Base-by-base conservation (phyloP, 1,140 invertebrate species). In the Caligus rogercresseyi region DNA sequence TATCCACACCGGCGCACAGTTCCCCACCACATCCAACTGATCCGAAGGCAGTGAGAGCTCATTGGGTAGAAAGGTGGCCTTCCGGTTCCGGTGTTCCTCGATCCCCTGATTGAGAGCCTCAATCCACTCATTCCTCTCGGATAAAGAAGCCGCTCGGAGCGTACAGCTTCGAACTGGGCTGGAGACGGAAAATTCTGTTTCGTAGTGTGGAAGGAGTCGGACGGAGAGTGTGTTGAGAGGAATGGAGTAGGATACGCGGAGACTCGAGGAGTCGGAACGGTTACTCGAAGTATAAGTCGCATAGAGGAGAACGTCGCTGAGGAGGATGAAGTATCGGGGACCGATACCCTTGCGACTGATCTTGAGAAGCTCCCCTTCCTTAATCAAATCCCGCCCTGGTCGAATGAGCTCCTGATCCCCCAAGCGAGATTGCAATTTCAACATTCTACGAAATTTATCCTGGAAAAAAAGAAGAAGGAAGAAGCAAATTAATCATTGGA, bases 261-360 rank as follows among this genome's bases (percentile, higher is more conserved):
- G 57, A 3, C 26, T 83, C 71, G 73, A 81, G 77, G 64, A 81
- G 72, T 75, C 79, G 77, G 68, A 81, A 1, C 61, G 43, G 18
- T 51, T 23, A 24, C 18, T 15, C 19, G 43, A 68, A 73, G 70
- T 61, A 73, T 78, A 70, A 67, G 78, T 73, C 67, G 83, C 78
- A 74, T 83, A 80, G 62, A 85, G 70, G 26, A 86, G 73, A 64
- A 81, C 78, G 73, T 86, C 83, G 70, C 78, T 84, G 69, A 85
- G 80, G 82, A 84, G 71, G 18, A 75, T 74, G 65, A 71, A 67
- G 70, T 79, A 81, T 67, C 83, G 75, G 7, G 79, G 79, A 68
- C 84, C 83, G 74, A 74, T 76, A 69, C 75, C 82, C 76, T 80
- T 84, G 68, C 76, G 75, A 66, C 74, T 83, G 67, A 81, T 75